Evolutionary conservation across 2,113 vertebrate genomes (phyloP).

Genomic region (Gracilinanus agilis): DNA sequence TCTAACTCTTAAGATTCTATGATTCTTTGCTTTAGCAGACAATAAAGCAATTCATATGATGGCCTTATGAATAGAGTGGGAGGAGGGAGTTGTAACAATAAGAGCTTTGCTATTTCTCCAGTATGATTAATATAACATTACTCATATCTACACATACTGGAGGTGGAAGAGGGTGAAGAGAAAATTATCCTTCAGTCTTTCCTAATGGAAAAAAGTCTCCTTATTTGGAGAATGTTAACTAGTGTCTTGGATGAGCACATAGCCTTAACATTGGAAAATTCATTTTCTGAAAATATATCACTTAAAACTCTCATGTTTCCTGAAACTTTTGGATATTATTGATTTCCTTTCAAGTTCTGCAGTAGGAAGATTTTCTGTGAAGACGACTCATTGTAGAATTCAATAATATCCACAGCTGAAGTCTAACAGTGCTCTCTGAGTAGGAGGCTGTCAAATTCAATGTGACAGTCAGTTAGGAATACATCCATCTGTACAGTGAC

Average conservation of each 20-base stretch:
- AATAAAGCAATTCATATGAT: conserved; percentile 42
- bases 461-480: conserved; percentile 67
- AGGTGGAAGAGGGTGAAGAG: not conserved
- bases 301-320: not conserved
- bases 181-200: conserved; percentile 53
- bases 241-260: conserved; percentile 44
- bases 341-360: conserved; percentile 48
- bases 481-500: conserved; percentile 57
- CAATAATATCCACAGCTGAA: conserved; percentile 56
- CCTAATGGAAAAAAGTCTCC: conserved; percentile 58
- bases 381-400: conserved; percentile 59
- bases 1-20: not conserved
- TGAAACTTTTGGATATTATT: conserved; percentile 24
- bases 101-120: conserved; percentile 37
- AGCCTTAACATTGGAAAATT: conserved; percentile 49
- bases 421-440: conserved; percentile 67
- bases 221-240: conserved; percentile 50
- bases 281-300: conserved; percentile 54
- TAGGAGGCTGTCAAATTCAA: conserved; percentile 70
- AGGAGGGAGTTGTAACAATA: not conserved
- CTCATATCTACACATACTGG: conserved; percentile 24
- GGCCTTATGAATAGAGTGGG: conserved; percentile 14
- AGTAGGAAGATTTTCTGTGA: conserved; percentile 60
- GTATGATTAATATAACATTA: conserved; percentile 50
- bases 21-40: not conserved